phyloP scores from a whole-genome alignment of 2,888 invertebrate species.

The Drosophila paucipuncta region DNA sequence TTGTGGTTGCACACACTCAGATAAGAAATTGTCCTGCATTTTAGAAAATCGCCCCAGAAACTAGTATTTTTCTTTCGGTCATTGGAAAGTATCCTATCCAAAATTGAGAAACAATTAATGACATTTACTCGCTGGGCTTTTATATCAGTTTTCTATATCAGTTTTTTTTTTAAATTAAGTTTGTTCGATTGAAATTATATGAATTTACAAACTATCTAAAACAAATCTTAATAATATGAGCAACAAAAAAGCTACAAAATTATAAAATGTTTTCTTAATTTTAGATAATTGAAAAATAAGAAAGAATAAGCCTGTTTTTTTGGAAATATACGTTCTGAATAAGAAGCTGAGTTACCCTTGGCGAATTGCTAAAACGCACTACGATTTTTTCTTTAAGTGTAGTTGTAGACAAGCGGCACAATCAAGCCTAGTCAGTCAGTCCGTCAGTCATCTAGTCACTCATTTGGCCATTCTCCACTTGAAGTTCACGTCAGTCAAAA shows the following conservation, averaged over 20 bases:
- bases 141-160: no score
- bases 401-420: slow-evolving; percentile 54
- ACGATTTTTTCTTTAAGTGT: neutral
- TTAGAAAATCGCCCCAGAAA: neutral
- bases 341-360: rapidly evolving
- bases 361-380: neutral
- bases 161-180: no score
- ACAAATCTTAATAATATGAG: no score
- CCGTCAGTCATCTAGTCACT: slow-evolving; percentile 36
- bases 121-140: no score
- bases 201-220: no score
- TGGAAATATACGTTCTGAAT: neutral
- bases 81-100: neutral
- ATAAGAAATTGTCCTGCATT: neutral
- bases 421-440: slow-evolving; percentile 57
- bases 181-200: no score
- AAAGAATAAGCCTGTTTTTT: neutral
- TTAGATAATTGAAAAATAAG: no score
- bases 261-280: no score
- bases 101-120: neutral
- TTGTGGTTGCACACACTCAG: slow-evolving; percentile 41
- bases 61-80: rapidly evolving
- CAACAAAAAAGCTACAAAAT: no score
- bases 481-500: slow-evolving; percentile 62
- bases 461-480: slow-evolving; percentile 26